Conservation (phyloP, 2,888 invertebrate species). For the Cyaniris semiargus region DNA sequence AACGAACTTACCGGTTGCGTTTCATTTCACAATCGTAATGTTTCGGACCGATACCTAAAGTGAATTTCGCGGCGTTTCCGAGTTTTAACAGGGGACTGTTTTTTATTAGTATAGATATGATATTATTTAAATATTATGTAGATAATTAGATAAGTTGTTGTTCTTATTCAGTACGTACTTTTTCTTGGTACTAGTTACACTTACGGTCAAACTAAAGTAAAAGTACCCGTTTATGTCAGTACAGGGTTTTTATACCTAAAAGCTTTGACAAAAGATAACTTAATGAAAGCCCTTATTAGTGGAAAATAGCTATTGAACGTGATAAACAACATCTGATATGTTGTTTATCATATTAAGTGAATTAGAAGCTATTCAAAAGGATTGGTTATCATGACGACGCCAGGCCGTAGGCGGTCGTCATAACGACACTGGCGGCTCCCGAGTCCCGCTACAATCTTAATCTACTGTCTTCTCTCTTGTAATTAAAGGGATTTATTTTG, state of each 20-base stretch:
- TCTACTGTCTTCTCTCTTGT: background rate
- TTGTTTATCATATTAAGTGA: constrained; percentile 37
- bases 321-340: constrained; percentile 33
- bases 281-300: constrained; percentile 4
- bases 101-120: too few relatives aligned
- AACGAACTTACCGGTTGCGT: too few relatives aligned
- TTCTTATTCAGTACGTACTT: too few relatives aligned
- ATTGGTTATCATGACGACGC: constrained; percentile 54
- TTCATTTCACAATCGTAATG: too few relatives aligned
- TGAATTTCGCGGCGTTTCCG: too few relatives aligned
- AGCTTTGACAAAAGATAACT: background rate
- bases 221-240: background rate
- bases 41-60: too few relatives aligned
- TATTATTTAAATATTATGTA: too few relatives aligned
- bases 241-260: background rate
- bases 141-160: too few relatives aligned
- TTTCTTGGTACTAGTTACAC: too few relatives aligned
- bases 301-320: constrained; percentile 1
- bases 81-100: too few relatives aligned
- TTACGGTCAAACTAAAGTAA: background rate
- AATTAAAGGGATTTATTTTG: background rate
- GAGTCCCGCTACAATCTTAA: constrained; percentile 43
- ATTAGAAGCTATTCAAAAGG: constrained; percentile 46
- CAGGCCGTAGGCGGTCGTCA: constrained; percentile 69
- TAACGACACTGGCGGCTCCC: constrained; percentile 63